Conservation (phyloP, 1,140 invertebrate genomes). For the Drosophila pallidifrons region DNA sequence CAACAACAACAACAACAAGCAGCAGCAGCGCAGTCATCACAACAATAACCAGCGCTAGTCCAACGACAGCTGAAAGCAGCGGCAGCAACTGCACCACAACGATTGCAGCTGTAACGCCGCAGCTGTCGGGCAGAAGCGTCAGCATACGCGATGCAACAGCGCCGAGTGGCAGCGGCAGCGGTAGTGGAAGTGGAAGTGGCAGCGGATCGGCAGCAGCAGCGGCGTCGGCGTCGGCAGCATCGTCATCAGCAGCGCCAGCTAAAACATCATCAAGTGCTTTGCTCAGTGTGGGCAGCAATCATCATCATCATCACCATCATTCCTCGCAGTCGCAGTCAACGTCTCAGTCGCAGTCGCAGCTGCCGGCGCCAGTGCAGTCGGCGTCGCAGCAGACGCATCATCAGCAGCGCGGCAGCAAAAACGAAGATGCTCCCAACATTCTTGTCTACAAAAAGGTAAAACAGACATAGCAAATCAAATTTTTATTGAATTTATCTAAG, state of each 20-base stretch:
- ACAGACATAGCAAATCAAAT: too few species aligned
- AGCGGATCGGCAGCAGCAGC: not conserved
- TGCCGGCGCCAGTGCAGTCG: conserved; percentile 45
- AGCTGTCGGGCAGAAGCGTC: not conserved
- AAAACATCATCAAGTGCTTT: conserved; percentile 51
- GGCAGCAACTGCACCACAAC: conserved; percentile 5
- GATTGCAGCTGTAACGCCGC: conserved; percentile 13
- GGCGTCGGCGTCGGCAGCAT: not conserved
- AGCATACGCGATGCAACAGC: conserved; percentile 20
- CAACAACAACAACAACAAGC: conserved; percentile 6
- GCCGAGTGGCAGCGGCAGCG: conserved; percentile 14
- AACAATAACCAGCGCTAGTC: conserved; percentile 14
- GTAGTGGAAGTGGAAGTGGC: conserved; percentile 13
- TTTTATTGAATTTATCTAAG: too few species aligned
- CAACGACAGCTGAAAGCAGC: conserved; percentile 13
- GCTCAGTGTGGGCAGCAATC: conserved; percentile 68
- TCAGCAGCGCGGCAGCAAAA: conserved; percentile 65
- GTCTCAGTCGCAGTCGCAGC: conserved; percentile 41
- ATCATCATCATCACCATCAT: conserved; percentile 73
- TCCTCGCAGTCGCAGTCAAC: conserved; percentile 10
- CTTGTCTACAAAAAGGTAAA: conserved; percentile 84
- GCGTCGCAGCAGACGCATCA: conserved; percentile 43
- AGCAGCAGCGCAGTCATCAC: not conserved
- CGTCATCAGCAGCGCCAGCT: conserved; percentile 43
- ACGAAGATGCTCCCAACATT: conserved; percentile 84